Conservation (phyloP, 2,113 vertebrate species). For the Chaetura pelagica region DNA sequence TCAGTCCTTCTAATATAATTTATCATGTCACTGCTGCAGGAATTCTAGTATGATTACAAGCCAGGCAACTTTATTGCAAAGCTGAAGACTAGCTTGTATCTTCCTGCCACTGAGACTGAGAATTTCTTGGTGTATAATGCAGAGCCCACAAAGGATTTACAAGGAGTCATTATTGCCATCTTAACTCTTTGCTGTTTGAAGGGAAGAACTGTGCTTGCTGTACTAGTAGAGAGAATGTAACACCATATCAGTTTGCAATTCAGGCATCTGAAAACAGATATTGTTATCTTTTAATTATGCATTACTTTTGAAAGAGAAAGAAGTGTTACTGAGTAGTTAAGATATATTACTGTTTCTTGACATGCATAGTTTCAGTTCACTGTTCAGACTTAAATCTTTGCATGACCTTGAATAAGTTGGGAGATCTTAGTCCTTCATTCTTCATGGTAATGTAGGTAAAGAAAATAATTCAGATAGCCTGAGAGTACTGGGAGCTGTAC, state of each 20-base stretch:
- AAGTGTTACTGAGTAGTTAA: neutral
- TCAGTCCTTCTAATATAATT: neutral
- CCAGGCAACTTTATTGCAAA: neutral
- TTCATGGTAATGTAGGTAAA: neutral
- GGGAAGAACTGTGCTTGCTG: neutral
- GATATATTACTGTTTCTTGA: neutral
- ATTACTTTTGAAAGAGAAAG: neutral
- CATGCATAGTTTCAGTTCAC: neutral
- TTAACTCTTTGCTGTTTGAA: neutral
- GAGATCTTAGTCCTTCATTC: neutral
- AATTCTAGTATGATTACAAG: neutral
- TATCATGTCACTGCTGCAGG: neutral
- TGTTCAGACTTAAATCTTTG: neutral
- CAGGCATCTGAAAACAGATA: neutral
- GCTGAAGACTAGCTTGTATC: neutral
- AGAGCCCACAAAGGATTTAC: neutral
- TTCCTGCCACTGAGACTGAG: neutral
- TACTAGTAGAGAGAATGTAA: neutral
- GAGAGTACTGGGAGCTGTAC: neutral
- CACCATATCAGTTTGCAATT: neutral
- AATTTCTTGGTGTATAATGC: neutral
- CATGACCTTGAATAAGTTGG: rapidly evolving
- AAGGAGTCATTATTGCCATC: neutral
- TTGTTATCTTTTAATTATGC: neutral
- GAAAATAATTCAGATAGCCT: neutral